Evolutionary conservation across 2,113 vertebrate species (phyloP).

Genomic region (Malurus alboscapulatus): DNA sequence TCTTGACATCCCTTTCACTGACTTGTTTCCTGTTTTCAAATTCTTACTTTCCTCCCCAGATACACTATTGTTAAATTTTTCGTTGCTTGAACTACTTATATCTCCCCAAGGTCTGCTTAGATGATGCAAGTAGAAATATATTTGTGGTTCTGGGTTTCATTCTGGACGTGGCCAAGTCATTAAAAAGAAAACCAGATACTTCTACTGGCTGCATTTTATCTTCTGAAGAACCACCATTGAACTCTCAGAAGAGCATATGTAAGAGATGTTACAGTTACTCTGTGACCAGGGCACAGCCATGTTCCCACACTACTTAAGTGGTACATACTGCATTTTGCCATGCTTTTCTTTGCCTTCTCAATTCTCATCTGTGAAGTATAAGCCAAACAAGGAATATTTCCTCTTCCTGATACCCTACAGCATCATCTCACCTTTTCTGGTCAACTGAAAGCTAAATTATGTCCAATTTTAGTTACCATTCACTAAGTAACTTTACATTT

Average conservation of each 20-base stretch:
- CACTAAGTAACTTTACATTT: neutral
- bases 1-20: neutral
- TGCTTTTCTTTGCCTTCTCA: neutral
- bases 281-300: neutral
- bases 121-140: neutral
- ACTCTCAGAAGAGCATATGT: neutral
- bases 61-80: neutral
- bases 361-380: neutral
- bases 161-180: neutral
- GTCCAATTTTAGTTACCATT: neutral
- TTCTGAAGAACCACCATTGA: neutral
- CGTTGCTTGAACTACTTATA: neutral
- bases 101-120: neutral
- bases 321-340: neutral
- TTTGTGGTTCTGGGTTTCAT: neutral
- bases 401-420: neutral
- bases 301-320: neutral
- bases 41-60: neutral
- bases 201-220: neutral
- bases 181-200: neutral
- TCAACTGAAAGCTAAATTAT: neutral
- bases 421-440: neutral
- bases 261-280: neutral
- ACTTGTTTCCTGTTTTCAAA: neutral
- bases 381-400: neutral